A percentile compares a stretch with the other conserved stretches of the same genome.
These are phyloP conservation scores for Pseudoips prasinana DNA, from an alignment of 2,888 invertebrate genomes.

Conservation along the genomic window DNA sequence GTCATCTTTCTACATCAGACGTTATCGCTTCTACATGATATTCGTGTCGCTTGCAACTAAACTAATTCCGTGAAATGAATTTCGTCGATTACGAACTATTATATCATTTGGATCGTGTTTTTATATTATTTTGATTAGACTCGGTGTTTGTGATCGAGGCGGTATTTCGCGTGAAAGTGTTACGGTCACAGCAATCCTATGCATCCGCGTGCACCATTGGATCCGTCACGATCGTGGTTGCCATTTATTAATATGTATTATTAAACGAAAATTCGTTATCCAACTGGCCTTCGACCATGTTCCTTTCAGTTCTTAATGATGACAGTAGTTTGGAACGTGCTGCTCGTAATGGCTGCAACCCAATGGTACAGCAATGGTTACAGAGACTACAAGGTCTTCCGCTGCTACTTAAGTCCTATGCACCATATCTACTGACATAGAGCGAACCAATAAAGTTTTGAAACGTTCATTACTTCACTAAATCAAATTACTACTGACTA, in stretches of 20 bases:
- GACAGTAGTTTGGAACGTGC: constrained; percentile 74
- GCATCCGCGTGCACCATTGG: constrained; percentile 63
- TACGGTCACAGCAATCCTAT: constrained; percentile 49
- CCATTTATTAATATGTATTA: constrained; percentile 78
- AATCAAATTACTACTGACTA: constrained; percentile 48
- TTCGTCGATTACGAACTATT: constrained; percentile 44
- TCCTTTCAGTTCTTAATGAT: constrained; percentile 80
- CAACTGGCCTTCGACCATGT: constrained; percentile 73
- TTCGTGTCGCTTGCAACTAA: constrained; percentile 18
- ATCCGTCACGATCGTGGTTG: constrained; percentile 71
- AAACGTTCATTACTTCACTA: constrained; percentile 34
- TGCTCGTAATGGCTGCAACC: constrained; percentile 61
- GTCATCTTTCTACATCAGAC: too few relatives aligned
- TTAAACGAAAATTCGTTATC: constrained; percentile 80
- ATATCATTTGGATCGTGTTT: constrained; percentile 52
- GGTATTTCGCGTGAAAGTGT: constrained; percentile 61
- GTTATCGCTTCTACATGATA: too few relatives aligned
- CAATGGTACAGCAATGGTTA: constrained; percentile 49
- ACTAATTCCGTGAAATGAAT: constrained; percentile 41
- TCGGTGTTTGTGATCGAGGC: constrained; percentile 43
- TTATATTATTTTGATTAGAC: constrained; percentile 52
- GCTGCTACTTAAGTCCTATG: constrained; percentile 21
- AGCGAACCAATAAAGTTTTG: constrained; percentile 29
- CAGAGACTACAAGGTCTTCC: constrained; percentile 48
- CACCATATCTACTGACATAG: constrained; percentile 25